Base-by-base conservation (phyloP, 2,888 invertebrate genomes). In the Heteromurus nitidus region DNA sequence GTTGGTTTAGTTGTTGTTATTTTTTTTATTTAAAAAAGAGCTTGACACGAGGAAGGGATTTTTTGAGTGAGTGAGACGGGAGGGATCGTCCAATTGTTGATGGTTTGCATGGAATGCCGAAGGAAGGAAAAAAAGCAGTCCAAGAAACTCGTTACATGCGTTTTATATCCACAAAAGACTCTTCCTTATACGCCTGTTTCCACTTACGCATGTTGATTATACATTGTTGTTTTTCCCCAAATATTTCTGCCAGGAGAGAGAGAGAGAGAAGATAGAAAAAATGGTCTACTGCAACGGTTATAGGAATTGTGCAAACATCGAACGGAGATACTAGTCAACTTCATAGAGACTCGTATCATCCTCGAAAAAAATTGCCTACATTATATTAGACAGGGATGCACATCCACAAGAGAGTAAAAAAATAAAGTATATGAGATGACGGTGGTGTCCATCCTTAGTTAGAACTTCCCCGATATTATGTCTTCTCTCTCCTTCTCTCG, bases 1-100 rank as follows among this genome's bases (percentile, higher is more conserved):
- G 31, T 62, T 31, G 36, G 28, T 20, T 47, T 67, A 30, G 26
- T 70, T 76, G n/a, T 68, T 58, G 44, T n/a, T n/a, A n/a, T 77
- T 72, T 70, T 75, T 79, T 79, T 70, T 5, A 50, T 31, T 77
- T 79, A 55, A 53, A 73, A 74, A 77, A 79, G 58, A 68, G 67
- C 74, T 73, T 80, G 80, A 81, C 80, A 81, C 69, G 80, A 81
- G 80, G 80, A 81, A 81, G 55, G 68, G 68, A 69, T 79, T 70
- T n/a, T 75, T 79, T 73, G 20, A 53, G 22, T 62, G 30, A 68
- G 53, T 64, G 65, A 73, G 69, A 74, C 80, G 80, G 80, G 80
- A 81, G 80, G 80, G 80, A 74, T 81, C 74, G 80, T 81, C 80
- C 74, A 83, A 83, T 73, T 83, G 69, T 83, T 70, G 73, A 83